Evolutionary conservation across 2,113 vertebrate genomes (phyloP).

Genomic region (human (Homo sapiens)): DNA sequence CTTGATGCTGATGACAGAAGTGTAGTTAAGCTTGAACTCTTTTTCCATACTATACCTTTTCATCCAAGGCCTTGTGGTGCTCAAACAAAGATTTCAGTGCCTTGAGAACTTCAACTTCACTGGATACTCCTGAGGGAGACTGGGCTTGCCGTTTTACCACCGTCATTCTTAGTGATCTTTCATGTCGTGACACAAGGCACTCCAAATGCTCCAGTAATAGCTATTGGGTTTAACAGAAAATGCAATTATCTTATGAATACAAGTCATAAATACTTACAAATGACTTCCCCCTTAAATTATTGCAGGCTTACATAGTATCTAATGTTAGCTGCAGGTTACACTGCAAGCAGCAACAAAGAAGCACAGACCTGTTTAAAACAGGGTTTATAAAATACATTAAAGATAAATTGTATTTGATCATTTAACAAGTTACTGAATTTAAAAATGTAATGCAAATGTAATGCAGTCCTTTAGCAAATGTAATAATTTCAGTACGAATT

Average conservation of each 20-base stretch:
- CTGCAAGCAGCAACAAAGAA: neutral
- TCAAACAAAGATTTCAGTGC: conserved; percentile 99
- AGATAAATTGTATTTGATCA: neutral
- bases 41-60: conserved; percentile 89
- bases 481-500: neutral
- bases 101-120: conserved; percentile 99
- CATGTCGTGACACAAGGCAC: conserved; percentile 98
- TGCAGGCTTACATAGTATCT: neutral
- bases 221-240: conserved; percentile 83
- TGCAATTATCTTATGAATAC: neutral
- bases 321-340: conserved; percentile 30
- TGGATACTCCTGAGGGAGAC: conserved; percentile 98
- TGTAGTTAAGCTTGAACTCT: neutral
- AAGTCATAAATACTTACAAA: neutral
- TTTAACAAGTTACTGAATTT: neutral
- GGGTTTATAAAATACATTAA: neutral
- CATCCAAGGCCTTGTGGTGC: conserved; percentile 99
- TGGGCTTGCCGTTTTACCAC: conserved; percentile 99
- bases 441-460: neutral
- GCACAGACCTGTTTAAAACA: neutral
- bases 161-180: conserved; percentile 98
- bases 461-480: neutral
- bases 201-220: conserved; percentile 98
- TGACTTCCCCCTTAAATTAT: neutral
- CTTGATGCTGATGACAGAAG: neutral